These are phyloP conservation scores for Sipha flava DNA, from an alignment of 1,140 invertebrate species.

Conservation along the genomic window DNA sequence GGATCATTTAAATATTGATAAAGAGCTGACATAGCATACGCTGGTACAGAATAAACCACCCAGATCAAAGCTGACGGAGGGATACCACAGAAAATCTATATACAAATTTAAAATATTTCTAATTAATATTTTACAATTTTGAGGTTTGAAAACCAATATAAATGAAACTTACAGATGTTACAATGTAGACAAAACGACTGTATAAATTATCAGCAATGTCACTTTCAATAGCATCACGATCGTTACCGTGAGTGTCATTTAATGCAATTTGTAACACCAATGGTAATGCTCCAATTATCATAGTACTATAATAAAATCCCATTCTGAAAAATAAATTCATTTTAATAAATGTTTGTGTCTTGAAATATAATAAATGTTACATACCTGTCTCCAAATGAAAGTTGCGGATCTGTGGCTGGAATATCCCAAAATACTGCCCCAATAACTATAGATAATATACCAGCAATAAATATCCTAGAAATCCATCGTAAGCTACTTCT, in stretches of 20 bases:
- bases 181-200: conserved; percentile 64
- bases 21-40: conserved; percentile 80
- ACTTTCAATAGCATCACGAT: conserved; percentile 60
- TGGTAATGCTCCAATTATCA: conserved; percentile 69
- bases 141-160: background rate
- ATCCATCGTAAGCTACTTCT: conserved; percentile 70
- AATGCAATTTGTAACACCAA: conserved; percentile 49
- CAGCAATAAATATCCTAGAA: conserved; percentile 64
- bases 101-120: background rate
- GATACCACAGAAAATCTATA: conserved; percentile 43
- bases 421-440: conserved; percentile 85
- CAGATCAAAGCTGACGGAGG: conserved; percentile 61
- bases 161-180: conserved; percentile 58
- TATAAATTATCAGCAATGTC: conserved; percentile 74
- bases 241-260: conserved; percentile 45
- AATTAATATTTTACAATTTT: background rate
- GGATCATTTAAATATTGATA: conserved; percentile 55
- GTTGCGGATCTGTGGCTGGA: conserved; percentile 60
- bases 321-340: conserved; percentile 45
- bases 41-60: conserved; percentile 72
- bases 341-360: background rate
- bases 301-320: conserved; percentile 74
- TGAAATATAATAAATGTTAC: background rate
- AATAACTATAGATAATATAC: conserved; percentile 69
- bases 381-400: conserved; percentile 60